Evolutionary conservation across 2,113 vertebrate genomes (phyloP), one percentile per base, ranked within the genome.

Genomic region (Pedetes capensis): DNA sequence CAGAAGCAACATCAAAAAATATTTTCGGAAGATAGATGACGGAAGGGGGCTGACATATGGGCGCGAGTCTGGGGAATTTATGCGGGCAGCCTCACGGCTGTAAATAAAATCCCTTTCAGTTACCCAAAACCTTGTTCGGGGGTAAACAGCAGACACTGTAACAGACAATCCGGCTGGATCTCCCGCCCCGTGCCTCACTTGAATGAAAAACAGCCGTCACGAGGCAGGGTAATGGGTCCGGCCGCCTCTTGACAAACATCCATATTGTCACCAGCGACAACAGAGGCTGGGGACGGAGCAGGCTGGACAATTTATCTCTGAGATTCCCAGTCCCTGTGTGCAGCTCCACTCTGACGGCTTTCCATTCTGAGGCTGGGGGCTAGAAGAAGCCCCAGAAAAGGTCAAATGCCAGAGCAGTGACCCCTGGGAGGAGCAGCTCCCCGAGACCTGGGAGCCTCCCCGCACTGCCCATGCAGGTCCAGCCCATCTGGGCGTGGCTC

Each of bases 71-170:
- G 80, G 66, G 64, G 81, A 20, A 89, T 97, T 97, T 97, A 97
- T 85, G 95, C 39, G 11, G n/a, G 3, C 88, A 89, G 95, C 87
- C 95, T 42, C 0, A 42, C 11, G 53, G 82, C 32, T 96, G 95
- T 97, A 97, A 97, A 98, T 97, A 97, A 98, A 98, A 97, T 51
- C 96, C 88, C 80, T 61, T 87, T 96, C 86, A 93, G 63, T 91
- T 81, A 79, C 85, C 96, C 93, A 84, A 92, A 98, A 95, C 68
- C 89, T 97, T 97, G 97, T 95, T 95, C 61, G 39, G 84, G 72
- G 86, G 66, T 88, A 96, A 98, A 95, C 51, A 96, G 89, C 37
- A 11, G 96, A 72, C 63, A 88, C 81, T 22, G 66, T 42, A 96
- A 94, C 93, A 97, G 92, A 95, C 83, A 91, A 79, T 97, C 97